Percentiles rank a stretch among this genome's conserved stretches.
phyloP scores from a whole-genome alignment of 2,888 invertebrate genomes.

The Caradrina kadenii region DNA sequence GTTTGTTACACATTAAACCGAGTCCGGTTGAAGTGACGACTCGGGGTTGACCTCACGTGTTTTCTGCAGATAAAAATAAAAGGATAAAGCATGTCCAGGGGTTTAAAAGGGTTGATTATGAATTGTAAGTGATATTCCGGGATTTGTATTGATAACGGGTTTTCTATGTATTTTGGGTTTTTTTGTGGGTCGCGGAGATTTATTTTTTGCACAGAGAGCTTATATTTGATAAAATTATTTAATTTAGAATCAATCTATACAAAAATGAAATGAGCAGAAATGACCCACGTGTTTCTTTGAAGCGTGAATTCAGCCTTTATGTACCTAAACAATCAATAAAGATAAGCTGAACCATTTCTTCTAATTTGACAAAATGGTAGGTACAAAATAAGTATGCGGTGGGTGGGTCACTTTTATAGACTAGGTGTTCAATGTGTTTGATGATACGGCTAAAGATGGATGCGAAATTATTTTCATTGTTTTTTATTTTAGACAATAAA shows the following conservation, averaged over 20 bases:
- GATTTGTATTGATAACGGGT: conserved; percentile 31
- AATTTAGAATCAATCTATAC: no score
- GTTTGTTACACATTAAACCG: conserved; percentile 44
- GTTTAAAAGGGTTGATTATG: conserved; percentile 35
- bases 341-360: not conserved
- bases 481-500: no score
- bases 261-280: not conserved
- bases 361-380: not conserved
- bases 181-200: conserved; percentile 10
- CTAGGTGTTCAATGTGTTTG: no score
- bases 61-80: conserved; percentile 53
- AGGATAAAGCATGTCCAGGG: conserved; percentile 41
- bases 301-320: not conserved
- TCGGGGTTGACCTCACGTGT: conserved; percentile 37
- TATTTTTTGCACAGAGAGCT: not conserved
- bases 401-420: no score
- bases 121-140: conserved; percentile 45
- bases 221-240: not conserved
- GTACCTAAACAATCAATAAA: not conserved
- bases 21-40: conserved; percentile 20
- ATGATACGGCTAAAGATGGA: no score
- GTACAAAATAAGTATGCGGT: not conserved
- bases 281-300: not conserved
- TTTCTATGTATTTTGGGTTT: not conserved
- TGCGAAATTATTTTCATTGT: no score